A percentile compares a stretch with the other conserved stretches of the same genome.
Evolutionary conservation across 2,113 vertebrate species (phyloP).

Genomic region (Falco punctatus): DNA sequence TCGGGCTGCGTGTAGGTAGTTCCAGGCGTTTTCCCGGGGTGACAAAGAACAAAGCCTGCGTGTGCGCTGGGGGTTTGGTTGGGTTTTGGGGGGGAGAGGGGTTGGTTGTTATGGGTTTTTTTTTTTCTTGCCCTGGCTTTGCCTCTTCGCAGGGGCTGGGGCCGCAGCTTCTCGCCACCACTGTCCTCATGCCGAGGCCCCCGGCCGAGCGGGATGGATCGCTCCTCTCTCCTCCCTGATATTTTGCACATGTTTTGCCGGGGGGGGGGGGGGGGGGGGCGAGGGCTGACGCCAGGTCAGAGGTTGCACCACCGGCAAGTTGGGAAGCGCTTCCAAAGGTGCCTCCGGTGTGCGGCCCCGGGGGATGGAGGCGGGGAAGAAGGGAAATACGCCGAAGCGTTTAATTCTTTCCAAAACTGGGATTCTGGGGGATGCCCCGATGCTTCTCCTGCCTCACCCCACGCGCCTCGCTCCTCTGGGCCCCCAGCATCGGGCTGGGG

Average conservation of each 20-base stretch:
- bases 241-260: neutral
- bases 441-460: neutral
- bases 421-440: no score
- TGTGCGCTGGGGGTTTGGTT: no score
- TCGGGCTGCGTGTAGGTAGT: no score
- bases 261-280: no score
- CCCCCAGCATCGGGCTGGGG: neutral
- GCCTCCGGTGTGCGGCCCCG: neutral
- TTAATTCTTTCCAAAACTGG: neutral
- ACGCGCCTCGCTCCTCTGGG: neutral
- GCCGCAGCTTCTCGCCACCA: neutral
- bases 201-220: neutral
- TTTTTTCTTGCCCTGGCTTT: neutral
- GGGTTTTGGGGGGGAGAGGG: neutral
- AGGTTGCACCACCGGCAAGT: accelerated
- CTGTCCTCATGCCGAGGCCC: neutral
- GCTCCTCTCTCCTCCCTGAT: neutral
- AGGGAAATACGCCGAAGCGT: neutral
- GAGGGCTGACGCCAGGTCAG: neutral
- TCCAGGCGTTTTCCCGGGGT: neutral
- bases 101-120: no score
- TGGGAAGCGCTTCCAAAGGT: neutral
- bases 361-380: neutral
- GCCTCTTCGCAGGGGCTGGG: neutral
- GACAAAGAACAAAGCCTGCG: neutral